These are phyloP conservation scores for Noctua janthe DNA, from an alignment of 2,888 invertebrate genomes.

Conservation along the genomic window DNA sequence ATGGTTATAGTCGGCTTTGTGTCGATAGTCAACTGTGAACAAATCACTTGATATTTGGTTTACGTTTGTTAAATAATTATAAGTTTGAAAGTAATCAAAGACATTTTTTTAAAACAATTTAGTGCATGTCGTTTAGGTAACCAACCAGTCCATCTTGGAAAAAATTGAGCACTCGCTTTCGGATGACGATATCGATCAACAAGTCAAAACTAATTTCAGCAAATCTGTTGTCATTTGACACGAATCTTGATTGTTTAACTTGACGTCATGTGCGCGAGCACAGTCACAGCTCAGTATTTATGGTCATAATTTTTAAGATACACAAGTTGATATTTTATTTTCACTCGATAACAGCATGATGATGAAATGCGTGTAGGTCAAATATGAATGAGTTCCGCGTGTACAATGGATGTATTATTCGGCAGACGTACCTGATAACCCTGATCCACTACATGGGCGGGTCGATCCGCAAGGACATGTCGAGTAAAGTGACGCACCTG, in stretches of 20 bases:
- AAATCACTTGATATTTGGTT: neutral
- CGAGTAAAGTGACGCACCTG: slow-evolving; percentile 97
- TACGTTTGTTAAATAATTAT: neutral
- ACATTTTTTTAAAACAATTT: neutral
- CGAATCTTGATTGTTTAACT: slow-evolving; percentile 19
- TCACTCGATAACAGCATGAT: slow-evolving; percentile 9
- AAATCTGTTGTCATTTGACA: slow-evolving; percentile 36
- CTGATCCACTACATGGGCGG: slow-evolving; percentile 99
- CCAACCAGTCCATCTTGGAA: neutral
- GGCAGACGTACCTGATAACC: slow-evolving; percentile 95
- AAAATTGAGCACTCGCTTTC: neutral
- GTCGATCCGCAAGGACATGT: slow-evolving; percentile 97
- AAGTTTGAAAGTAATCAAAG: neutral
- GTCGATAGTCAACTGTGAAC: neutral
- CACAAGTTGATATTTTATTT: slow-evolving; percentile 15
- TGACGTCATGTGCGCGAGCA: slow-evolving; percentile 10
- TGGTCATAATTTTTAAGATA: slow-evolving; percentile 21
- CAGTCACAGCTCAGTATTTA: slow-evolving; percentile 22
- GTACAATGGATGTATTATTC: slow-evolving; percentile 59
- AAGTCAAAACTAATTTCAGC: slow-evolving; percentile 14
- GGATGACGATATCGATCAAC: slow-evolving; percentile 17
- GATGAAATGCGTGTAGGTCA: slow-evolving; percentile 16
- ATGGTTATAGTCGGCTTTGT: neutral
- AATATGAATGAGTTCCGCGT: slow-evolving; percentile 24
- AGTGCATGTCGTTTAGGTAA: slow-evolving; percentile 4